These are phyloP conservation scores for Laterallus jamaicensis DNA, from an alignment of 2,113 vertebrate species.

Conservation along the genomic window DNA sequence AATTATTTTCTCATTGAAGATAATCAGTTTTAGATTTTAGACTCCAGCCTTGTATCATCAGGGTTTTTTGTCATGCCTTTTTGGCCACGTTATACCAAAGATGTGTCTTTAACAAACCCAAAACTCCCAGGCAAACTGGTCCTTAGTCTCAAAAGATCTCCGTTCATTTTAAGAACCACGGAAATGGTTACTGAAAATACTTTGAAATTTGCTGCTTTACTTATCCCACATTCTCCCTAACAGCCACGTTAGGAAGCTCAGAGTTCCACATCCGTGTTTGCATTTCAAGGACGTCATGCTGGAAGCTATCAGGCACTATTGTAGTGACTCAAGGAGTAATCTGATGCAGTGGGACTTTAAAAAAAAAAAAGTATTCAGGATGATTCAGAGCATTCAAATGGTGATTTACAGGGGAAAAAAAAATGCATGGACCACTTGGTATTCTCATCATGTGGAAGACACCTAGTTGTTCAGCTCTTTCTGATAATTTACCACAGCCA, in stretches of 20 bases:
- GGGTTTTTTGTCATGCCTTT: neutral
- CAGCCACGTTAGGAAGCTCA: neutral
- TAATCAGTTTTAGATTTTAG: neutral
- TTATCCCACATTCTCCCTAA: neutral
- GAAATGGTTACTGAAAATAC: neutral
- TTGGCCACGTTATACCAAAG: neutral
- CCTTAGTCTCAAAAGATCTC: neutral
- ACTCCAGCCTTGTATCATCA: neutral
- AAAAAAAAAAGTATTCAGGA: neutral
- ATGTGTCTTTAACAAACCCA: neutral
- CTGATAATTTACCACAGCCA: constrained; percentile 32
- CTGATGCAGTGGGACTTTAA: constrained; percentile 10
- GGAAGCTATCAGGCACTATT: neutral
- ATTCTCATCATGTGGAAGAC: constrained; percentile 52
- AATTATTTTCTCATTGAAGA: constrained; percentile 9
- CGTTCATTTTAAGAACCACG: neutral
- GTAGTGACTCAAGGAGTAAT: neutral
- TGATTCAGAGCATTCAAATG: constrained; percentile 38
- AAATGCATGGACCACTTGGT: constrained; percentile 6
- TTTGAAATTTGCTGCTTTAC: neutral
- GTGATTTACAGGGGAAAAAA: constrained; percentile 46
- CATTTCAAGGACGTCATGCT: neutral
- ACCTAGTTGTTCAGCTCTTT: constrained; percentile 24
- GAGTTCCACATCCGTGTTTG: neutral
- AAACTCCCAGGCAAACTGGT: neutral